Evolutionary conservation across 2,888 invertebrate species (phyloP).

Genomic region (Phalera bucephala): DNA sequence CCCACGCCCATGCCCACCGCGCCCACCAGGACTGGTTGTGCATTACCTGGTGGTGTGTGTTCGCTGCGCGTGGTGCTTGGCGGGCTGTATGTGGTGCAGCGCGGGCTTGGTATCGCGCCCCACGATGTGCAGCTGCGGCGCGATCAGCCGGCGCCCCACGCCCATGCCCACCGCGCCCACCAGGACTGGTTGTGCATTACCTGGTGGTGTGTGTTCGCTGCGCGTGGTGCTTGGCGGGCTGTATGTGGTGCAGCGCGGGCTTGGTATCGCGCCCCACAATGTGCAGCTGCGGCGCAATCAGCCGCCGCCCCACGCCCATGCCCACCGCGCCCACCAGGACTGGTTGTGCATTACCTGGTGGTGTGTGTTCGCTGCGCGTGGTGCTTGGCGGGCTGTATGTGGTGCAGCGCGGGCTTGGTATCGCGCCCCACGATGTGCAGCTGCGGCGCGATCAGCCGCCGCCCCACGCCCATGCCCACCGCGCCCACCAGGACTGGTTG

Average conservation of each 20-base stretch:
- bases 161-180: conserved; percentile 60
- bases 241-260: conserved; percentile 42
- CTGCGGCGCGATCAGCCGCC: conserved; percentile 53
- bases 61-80: conserved; percentile 42
- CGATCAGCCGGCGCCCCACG: conserved; percentile 46
- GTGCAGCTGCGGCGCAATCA: conserved; percentile 62
- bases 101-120: conserved; percentile 56
- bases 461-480: conserved; percentile 50
- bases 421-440: conserved; percentile 68
- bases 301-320: conserved; percentile 47
- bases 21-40: no score
- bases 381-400: conserved; percentile 37
- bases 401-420: conserved; percentile 50
- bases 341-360: conserved; percentile 44
- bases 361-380: conserved; percentile 49
- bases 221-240: conserved; percentile 35
- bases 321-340: conserved; percentile 67
- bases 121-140: conserved; percentile 64
- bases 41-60: conserved; percentile 30
- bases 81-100: conserved; percentile 38
- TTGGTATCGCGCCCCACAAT: conserved; percentile 60
- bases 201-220: conserved; percentile 36
- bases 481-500: conserved; percentile 62
- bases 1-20: conserved; percentile 52
- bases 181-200: no score